Base-by-base conservation (phyloP, 2,888 invertebrate genomes). In the Drosophila yooni region DNA sequence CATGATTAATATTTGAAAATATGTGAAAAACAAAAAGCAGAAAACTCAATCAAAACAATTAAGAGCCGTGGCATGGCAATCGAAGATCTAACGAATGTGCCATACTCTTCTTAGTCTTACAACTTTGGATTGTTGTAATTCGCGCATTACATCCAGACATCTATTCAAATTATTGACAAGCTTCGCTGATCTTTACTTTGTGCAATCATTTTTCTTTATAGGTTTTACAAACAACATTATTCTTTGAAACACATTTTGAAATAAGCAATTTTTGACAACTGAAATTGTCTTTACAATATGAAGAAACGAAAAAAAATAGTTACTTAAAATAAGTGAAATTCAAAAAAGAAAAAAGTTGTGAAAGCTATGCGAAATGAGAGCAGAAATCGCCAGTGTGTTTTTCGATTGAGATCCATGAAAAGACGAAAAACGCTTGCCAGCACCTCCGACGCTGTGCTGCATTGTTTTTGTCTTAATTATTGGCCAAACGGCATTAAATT, bases 401-500 rank as follows among this genome's bases (percentile, higher is more conserved):
- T 34, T 15, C 56, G 21, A 25, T 27, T 36, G 62, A 51, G 66
- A 66, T 60, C 58, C 48, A 70, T 76, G 57, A 61, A 57, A 54
- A 53, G 27, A 15, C 27, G 40, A 58, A 2, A 40, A 70, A 38
- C 60, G 56, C 54, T 40, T 11, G 51, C 64, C 50, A 51, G 66
- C 66, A 61, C 2, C 51, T 38, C 34, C 34, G 36, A 36, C 34
- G 50, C 57, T 53, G 34, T 25, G 48, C 53, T 60, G 53, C 71
- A 76, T 73, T 86, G 87, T 81, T 86, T 79, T 74, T 76, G 76
- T 60, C 81, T 86, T 85, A 88, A 88, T 85, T 85, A 85, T 85
- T 88, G 79, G 76, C 83, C 81, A 88, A 85, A 87, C 74, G 85
- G 85, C 85, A 85, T 85, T 85, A 83, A 85, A 87, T 89, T 89